These are phyloP conservation scores for Hedychridium roseum DNA, from an alignment of 2,888 invertebrate species.

Conservation along the genomic window DNA sequence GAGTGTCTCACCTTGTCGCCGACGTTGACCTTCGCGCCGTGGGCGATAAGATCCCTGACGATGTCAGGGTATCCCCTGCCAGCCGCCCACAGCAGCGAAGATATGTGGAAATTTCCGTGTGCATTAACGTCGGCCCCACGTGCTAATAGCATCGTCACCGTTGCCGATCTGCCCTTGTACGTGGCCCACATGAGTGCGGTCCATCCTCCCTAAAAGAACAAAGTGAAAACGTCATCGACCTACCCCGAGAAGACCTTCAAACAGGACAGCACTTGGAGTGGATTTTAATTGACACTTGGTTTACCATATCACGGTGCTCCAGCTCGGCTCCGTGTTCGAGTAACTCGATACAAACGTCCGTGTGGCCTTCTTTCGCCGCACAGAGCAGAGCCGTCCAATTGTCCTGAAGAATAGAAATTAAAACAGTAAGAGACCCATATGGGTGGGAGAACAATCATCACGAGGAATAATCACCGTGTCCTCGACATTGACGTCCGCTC, in stretches of 20 bases:
- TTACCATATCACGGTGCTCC: constrained; percentile 87
- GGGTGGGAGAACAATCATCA: neutral
- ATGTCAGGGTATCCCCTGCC: constrained; percentile 91
- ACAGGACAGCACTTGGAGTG: constrained; percentile 1
- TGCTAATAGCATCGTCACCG: constrained; percentile 81
- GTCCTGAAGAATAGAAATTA: constrained; percentile 67
- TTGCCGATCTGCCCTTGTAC: constrained; percentile 86
- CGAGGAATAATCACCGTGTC: constrained; percentile 70
- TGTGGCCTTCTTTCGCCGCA: constrained; percentile 89
- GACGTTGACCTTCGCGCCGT: constrained; percentile 93
- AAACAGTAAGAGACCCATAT: constrained; percentile 1
- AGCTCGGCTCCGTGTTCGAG: constrained; percentile 86
- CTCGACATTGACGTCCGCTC: constrained; percentile 90
- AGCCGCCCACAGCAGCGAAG: constrained; percentile 93
- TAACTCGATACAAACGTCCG: constrained; percentile 81
- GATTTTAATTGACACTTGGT: neutral
- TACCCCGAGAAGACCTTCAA: neutral
- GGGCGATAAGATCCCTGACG: constrained; percentile 80
- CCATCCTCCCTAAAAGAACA: constrained; percentile 85
- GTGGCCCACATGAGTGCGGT: constrained; percentile 97
- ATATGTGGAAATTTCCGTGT: constrained; percentile 94
- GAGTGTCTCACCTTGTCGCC: constrained; percentile 89
- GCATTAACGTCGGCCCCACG: constrained; percentile 93
- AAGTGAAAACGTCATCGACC: neutral
- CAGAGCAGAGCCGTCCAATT: constrained; percentile 92